Evolutionary conservation across 1,140 invertebrate genomes (phyloP).

Genomic region (Ectropis grisescens): DNA sequence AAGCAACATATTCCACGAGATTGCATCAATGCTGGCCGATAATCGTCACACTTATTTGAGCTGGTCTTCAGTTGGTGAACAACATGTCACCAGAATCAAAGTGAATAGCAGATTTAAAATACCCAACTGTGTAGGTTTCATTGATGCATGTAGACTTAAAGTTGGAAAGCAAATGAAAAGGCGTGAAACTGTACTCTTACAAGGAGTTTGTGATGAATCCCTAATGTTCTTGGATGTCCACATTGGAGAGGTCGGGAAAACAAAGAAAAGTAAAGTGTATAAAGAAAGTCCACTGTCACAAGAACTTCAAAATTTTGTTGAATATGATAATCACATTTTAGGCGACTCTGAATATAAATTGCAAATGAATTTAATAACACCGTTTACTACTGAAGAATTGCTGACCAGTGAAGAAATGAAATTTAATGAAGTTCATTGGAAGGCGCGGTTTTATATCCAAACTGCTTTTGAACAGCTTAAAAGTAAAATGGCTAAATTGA

Average conservation of each 20-base stretch:
- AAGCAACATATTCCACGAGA: constrained; percentile 48
- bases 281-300: constrained; percentile 38
- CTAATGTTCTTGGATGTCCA: constrained; percentile 50
- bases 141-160: constrained; percentile 46
- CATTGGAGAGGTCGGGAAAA: constrained; percentile 37
- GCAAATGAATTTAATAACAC: constrained; percentile 46
- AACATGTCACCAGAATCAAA: constrained; percentile 53
- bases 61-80: constrained; percentile 54
- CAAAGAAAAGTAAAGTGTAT: constrained; percentile 43
- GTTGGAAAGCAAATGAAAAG: constrained; percentile 36
- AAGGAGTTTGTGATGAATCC: constrained; percentile 59
- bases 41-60: constrained; percentile 44
- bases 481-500: constrained; percentile 46
- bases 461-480: constrained; percentile 50
- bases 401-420: constrained; percentile 53
- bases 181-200: constrained; percentile 36
- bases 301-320: constrained; percentile 44
- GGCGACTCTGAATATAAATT: constrained; percentile 51
- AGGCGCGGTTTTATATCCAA: constrained; percentile 39
- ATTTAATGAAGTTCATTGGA: constrained; percentile 55
- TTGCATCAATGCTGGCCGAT: constrained; percentile 32
- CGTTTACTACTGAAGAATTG: constrained; percentile 44
- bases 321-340: constrained; percentile 56
- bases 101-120: constrained; percentile 49
- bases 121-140: constrained; percentile 62